phyloP scores from a whole-genome alignment of 2,797 vertebrate species.

The Chelon labrosus region DNA sequence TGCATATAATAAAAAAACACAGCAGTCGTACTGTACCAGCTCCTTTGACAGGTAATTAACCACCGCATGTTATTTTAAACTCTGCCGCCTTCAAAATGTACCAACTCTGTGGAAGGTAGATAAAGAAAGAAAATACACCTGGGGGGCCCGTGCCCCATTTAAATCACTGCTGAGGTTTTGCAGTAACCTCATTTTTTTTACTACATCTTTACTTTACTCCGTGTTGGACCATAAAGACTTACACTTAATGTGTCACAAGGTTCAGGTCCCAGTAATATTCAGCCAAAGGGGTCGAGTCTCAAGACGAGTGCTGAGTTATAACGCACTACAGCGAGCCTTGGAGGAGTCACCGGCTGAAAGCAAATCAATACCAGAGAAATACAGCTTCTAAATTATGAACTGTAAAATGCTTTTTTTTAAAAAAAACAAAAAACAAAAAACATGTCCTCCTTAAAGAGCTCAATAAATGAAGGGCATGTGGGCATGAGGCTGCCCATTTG shows the following conservation, averaged over 20 bases:
- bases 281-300: constrained; percentile 1
- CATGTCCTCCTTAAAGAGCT: constrained; percentile 16
- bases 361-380: constrained; percentile 22
- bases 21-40: neutral
- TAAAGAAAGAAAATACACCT: constrained; percentile 20
- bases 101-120: neutral
- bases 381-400: constrained; percentile 24
- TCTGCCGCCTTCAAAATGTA: constrained; percentile 5
- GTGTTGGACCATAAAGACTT: constrained; percentile 1
- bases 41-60: constrained; percentile 35
- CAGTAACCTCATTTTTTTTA: constrained; percentile 26
- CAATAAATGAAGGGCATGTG: constrained; percentile 31
- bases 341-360: constrained; percentile 18
- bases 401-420: neutral
- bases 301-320: neutral
- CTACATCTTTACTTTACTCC: constrained; percentile 11
- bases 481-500: constrained; percentile 14
- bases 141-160: neutral
- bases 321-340: neutral
- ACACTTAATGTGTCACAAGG: constrained; percentile 23
- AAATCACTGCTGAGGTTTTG: constrained; percentile 19
- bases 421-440: too few relatives aligned
- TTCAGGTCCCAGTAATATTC: constrained; percentile 19
- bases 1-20: neutral
- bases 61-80: constrained; percentile 32